Base-by-base conservation (phyloP, 2,113 vertebrate species). In the Onychostoma macrolepis region DNA sequence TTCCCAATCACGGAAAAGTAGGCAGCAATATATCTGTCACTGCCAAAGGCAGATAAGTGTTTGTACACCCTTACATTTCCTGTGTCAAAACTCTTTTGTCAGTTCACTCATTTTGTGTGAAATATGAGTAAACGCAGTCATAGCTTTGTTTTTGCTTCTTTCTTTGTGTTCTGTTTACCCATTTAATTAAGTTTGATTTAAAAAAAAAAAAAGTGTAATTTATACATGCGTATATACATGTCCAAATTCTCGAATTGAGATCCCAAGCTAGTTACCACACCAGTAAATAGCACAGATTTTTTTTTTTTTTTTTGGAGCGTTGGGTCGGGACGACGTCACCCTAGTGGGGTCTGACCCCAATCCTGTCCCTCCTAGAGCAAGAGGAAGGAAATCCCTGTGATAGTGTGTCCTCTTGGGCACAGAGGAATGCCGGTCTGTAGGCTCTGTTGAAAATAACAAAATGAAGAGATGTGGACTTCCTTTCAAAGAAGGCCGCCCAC, bases 341-440 rank as follows among this genome's bases (percentile, higher is more conserved):
- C 84, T 88, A 41, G 45, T 21, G 45, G 58, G 30, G 83, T 84
- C 76, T 84, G 72, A 89, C 86, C 86, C 24, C 30, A 11, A 50
- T 85, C 8, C 85, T 65, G 75, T 86, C 87, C 65, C 58, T 45
- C 67, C 85, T 89, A 53, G 79, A 84, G 78, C 6, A 13, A 87
- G 43, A 87, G 89, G 89, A 90, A 90, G 89, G 89, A 90, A 90
- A 85, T 86, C 80, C 75, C 86, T 0, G 76, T 87, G 88, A 90
- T 90, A 89, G 88, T 84, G 84, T 80, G 84, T 87, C 87, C 89
- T 90, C 89, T 81, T 90, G 89, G 87, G 89, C 88, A 87, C 75
- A 63, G 28, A 87, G 86, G 88, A 89, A 90, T 90, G 89, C 86
- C 24, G 88, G 75, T 89, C 63, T 90, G 78, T 82, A 84, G 84